These are phyloP conservation scores for Gobio gobio DNA, from an alignment of 2,113 vertebrate species.

Conservation along the genomic window DNA sequence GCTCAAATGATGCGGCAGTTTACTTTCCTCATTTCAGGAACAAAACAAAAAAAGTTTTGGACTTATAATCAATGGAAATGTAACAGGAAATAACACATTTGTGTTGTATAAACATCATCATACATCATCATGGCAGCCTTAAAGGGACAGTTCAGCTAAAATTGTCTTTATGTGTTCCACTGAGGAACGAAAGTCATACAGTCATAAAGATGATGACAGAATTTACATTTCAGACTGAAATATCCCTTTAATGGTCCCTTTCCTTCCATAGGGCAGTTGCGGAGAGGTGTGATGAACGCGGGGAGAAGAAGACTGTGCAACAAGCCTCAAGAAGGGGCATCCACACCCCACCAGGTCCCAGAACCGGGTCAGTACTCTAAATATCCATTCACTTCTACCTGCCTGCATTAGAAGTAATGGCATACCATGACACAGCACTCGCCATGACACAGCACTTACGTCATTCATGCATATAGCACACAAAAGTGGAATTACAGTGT, in stretches of 20 bases:
- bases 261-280: slow-evolving; percentile 61
- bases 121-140: not conserved
- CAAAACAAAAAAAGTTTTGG: not conserved
- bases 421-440: not conserved
- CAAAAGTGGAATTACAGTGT: not conserved
- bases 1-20: not conserved
- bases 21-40: not conserved
- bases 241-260: not conserved
- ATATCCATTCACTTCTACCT: not conserved
- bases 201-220: not conserved
- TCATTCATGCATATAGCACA: not conserved
- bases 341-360: slow-evolving; percentile 18
- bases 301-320: slow-evolving; percentile 69
- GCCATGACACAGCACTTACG: not conserved
- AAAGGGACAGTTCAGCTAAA: not conserved
- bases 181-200: not conserved
- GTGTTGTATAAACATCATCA: not conserved
- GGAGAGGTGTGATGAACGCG: slow-evolving; percentile 52
- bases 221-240: not conserved
- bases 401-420: not conserved
- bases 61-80: not conserved
- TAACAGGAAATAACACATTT: not conserved
- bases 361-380: slow-evolving; percentile 50
- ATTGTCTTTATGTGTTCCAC: not conserved
- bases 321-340: slow-evolving; percentile 67